Evolutionary conservation across 1,140 invertebrate genomes (phyloP).

Genomic region (Araneus ventricosus): DNA sequence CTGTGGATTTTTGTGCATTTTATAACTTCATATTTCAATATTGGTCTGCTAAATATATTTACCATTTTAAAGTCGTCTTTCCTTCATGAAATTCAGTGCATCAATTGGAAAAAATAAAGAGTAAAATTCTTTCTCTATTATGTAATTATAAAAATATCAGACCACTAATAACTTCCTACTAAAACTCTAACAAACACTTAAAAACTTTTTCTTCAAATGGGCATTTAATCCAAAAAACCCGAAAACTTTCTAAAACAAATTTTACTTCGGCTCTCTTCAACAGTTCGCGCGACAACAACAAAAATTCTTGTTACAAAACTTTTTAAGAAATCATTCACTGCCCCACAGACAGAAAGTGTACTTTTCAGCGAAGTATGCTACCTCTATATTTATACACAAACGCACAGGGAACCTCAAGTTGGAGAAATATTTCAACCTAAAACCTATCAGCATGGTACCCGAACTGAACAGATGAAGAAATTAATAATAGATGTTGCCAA

Average conservation of each 20-base stretch:
- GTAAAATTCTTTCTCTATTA: too few relatives aligned
- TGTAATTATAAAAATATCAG: too few relatives aligned
- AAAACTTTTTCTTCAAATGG: neutral
- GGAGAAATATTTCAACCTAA: conserved; percentile 49
- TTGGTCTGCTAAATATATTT: too few relatives aligned
- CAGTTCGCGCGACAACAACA: neutral
- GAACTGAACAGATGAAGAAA: conserved; percentile 73
- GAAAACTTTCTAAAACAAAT: neutral
- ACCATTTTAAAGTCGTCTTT: too few relatives aligned
- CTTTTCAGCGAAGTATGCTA: neutral
- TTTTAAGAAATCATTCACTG: neutral
- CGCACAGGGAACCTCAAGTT: conserved; percentile 17
- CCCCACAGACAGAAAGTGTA: neutral
- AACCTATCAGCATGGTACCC: conserved; percentile 59
- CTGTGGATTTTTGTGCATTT: too few relatives aligned
- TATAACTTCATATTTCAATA: too few relatives aligned
- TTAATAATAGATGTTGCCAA: conserved; percentile 70
- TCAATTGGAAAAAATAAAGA: too few relatives aligned
- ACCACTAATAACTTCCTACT: too few relatives aligned
- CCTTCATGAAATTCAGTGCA: too few relatives aligned
- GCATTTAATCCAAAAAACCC: neutral
- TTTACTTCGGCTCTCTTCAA: neutral
- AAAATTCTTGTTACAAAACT: neutral
- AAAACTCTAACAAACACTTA: too few relatives aligned
- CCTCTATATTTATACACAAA: conserved; percentile 32